Percentiles rank a stretch among this genome's conserved stretches.
Evolutionary conservation across 1,140 invertebrate species (phyloP).

Genomic region (Calephelis virginiensis): DNA sequence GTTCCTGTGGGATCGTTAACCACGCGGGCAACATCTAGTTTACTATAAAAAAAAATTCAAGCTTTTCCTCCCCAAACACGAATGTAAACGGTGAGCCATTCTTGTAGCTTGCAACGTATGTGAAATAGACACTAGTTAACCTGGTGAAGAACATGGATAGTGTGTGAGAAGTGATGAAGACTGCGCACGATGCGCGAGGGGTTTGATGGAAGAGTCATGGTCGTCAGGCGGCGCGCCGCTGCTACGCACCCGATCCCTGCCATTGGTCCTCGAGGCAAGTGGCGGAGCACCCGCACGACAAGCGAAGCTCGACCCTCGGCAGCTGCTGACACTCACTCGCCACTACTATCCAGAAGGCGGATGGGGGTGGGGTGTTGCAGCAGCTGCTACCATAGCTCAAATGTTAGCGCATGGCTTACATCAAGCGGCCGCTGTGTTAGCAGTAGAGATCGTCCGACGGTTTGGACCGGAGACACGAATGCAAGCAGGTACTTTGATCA

Average conservation of each 20-base stretch:
- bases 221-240: conserved; percentile 75
- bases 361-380: conserved; percentile 88
- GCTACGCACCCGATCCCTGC: conserved; percentile 67
- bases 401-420: conserved; percentile 83
- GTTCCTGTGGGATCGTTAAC: no score
- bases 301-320: conserved; percentile 68
- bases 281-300: conserved; percentile 55
- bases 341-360: conserved; percentile 90
- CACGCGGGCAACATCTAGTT: no score
- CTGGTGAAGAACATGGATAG: conserved; percentile 55
- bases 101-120: background rate
- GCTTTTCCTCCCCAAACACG: no score
- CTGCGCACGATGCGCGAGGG: conserved; percentile 66
- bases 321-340: conserved; percentile 72
- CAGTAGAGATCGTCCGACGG: conserved; percentile 72
- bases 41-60: no score
- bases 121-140: background rate
- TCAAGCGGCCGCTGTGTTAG: conserved; percentile 78
- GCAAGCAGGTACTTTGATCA: conserved; percentile 64
- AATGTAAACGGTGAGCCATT: no score
- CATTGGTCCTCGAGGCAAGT: conserved; percentile 64
- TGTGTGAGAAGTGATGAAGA: conserved; percentile 57
- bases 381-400: conserved; percentile 83
- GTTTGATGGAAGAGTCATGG: conserved; percentile 77
- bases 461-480: conserved; percentile 71